Evolutionary conservation across 2,113 vertebrate genomes (phyloP).

Genomic region (Rhegmatorhina hoffmannsi): DNA sequence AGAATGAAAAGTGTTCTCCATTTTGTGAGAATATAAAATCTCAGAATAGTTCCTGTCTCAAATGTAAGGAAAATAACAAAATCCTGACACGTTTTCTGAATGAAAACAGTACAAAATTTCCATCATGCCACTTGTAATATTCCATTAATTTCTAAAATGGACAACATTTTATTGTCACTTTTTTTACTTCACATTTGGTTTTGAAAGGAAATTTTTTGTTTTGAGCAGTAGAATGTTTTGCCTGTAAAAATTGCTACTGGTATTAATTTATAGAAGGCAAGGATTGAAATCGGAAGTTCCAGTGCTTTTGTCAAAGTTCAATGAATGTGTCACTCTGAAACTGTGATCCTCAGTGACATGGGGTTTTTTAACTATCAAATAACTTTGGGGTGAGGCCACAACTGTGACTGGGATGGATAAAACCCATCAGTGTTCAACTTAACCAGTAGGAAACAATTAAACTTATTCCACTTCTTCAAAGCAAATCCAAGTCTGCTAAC

Average conservation of each 20-base stretch:
- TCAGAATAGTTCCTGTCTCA: neutral
- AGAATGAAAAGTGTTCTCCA: neutral
- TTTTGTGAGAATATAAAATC: neutral
- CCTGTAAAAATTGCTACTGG: neutral
- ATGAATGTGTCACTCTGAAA: neutral
- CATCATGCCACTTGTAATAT: neutral
- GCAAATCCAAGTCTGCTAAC: neutral
- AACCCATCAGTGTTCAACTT: neutral
- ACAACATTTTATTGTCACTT: neutral
- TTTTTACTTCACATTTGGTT: neutral
- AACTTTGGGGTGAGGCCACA: neutral
- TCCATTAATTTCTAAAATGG: neutral
- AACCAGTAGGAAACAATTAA: neutral
- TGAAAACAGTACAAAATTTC: neutral
- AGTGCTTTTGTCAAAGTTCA: neutral
- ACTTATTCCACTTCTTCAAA: neutral
- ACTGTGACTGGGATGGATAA: neutral
- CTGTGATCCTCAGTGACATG: neutral
- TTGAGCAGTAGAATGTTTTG: neutral
- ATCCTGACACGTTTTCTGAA: neutral
- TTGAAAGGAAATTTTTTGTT: neutral
- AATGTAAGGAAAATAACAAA: slow-evolving; percentile 5
- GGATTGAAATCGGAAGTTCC: neutral
- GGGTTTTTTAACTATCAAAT: neutral
- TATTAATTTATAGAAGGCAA: neutral